These are phyloP conservation scores for Syngnathoides biaculeatus DNA, from an alignment of 2,113 vertebrate genomes.

Conservation along the genomic window DNA sequence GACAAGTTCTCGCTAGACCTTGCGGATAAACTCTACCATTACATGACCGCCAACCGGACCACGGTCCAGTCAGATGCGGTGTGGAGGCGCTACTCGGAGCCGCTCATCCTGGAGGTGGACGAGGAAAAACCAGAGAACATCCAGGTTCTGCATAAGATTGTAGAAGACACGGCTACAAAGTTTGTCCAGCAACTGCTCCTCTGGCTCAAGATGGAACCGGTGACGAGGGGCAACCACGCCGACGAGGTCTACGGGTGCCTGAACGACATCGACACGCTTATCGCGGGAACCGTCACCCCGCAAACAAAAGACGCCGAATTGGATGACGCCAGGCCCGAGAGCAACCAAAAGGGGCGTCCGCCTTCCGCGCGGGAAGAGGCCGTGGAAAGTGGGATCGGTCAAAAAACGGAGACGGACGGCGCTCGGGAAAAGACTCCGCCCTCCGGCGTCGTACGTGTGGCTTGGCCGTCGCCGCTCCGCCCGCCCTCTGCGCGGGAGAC, in stretches of 20 bases:
- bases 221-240: neutral
- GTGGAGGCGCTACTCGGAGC: neutral
- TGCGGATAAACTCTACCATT: neutral
- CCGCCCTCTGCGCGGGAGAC: neutral
- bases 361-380: neutral
- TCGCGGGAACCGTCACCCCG: neutral
- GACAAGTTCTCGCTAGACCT: neutral
- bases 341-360: neutral
- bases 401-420: neutral
- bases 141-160: conserved; percentile 1
- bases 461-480: conserved; percentile 5
- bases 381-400: neutral
- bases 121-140: neutral
- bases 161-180: conserved; percentile 4
- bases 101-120: conserved; percentile 7
- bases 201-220: conserved; percentile 5
- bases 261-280: conserved; percentile 2
- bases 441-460: neutral
- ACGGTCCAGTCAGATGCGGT: neutral
- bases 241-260: conserved; percentile 2
- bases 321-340: neutral
- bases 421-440: neutral
- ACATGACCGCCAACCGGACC: conserved; percentile 1
- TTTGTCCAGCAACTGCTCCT: conserved; percentile 7
- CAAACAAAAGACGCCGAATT: neutral